Evolutionary conservation across 2,113 vertebrate genomes (phyloP).

Genomic region (Notarius lentiginosus): DNA sequence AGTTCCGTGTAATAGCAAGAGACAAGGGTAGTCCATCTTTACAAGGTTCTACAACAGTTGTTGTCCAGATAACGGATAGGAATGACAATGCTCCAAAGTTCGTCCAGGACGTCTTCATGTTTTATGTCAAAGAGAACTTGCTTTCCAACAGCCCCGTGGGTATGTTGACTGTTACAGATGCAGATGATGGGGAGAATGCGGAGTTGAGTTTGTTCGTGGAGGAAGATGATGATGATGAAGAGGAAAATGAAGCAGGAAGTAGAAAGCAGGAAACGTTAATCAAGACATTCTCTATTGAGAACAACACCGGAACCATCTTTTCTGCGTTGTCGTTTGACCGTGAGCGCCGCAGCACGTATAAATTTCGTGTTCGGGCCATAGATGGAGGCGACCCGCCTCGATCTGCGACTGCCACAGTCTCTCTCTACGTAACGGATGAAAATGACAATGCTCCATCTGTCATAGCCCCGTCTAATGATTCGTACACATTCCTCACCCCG

Average conservation of each 20-base stretch:
- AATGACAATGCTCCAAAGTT: slow-evolving; percentile 96
- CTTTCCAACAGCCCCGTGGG: slow-evolving; percentile 95
- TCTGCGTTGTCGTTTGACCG: slow-evolving; percentile 88
- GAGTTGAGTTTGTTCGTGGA: slow-evolving; percentile 89
- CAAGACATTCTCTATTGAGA: slow-evolving; percentile 86
- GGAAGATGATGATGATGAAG: slow-evolving; percentile 70
- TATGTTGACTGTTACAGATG: slow-evolving; percentile 95
- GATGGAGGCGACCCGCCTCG: slow-evolving; percentile 87
- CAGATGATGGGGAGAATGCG: slow-evolving; percentile 88
- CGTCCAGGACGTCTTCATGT: slow-evolving; percentile 95
- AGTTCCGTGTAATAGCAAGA: slow-evolving; percentile 85
- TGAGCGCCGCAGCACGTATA: slow-evolving; percentile 88
- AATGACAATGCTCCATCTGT: slow-evolving; percentile 91
- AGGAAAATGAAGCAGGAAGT: slow-evolving; percentile 68
- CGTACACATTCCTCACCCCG: slow-evolving; percentile 86
- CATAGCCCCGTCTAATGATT: slow-evolving; percentile 85
- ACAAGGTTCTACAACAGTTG: slow-evolving; percentile 86
- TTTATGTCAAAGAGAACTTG: slow-evolving; percentile 96
- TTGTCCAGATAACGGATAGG: slow-evolving; percentile 87
- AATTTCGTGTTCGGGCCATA: slow-evolving; percentile 89
- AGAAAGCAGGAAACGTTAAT: slow-evolving; percentile 75
- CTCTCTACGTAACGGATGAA: slow-evolving; percentile 93
- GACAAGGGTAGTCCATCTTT: slow-evolving; percentile 87
- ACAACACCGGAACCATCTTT: slow-evolving; percentile 96
- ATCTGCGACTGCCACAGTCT: slow-evolving; percentile 89